Conservation (phyloP, 2,113 vertebrate genomes). For the Odontesthes bonariensis region DNA sequence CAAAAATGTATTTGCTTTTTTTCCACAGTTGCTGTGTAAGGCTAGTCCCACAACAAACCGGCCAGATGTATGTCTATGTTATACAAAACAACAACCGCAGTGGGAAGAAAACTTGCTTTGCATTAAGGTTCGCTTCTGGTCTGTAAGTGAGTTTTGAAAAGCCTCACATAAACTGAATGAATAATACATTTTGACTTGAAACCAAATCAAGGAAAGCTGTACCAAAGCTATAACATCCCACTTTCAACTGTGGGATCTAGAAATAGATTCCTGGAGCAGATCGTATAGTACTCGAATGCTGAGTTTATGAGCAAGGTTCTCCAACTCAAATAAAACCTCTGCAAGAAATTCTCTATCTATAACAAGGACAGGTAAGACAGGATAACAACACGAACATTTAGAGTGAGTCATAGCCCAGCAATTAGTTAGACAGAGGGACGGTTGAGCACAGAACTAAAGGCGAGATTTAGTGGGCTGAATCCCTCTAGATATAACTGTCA, state of each 20-base stretch:
- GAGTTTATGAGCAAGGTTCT: conserved; percentile 13
- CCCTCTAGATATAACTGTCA: conserved; percentile 59
- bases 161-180: conserved; percentile 3
- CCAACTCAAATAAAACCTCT: conserved; percentile 29
- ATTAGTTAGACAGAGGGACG: conserved; percentile 20
- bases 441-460: conserved; percentile 27
- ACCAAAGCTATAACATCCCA: neutral
- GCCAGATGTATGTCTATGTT: neutral
- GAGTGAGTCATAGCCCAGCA: conserved; percentile 18
- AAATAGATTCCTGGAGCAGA: conserved; percentile 14
- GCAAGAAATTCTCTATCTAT: neutral
- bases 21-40: neutral
- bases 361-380: neutral
- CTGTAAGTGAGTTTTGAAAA: neutral
- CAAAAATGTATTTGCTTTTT: neutral
- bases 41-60: neutral
- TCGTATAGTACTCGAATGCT: no score
- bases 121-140: neutral
- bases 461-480: conserved; percentile 31
- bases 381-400: neutral
- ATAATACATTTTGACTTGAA: conserved; percentile 11
- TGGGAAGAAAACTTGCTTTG: neutral
- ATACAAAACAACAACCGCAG: neutral
- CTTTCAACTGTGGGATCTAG: conserved; percentile 1
- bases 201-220: neutral